Conservation (phyloP, 1,140 invertebrate species). For the Listronotus bonariensis region DNA sequence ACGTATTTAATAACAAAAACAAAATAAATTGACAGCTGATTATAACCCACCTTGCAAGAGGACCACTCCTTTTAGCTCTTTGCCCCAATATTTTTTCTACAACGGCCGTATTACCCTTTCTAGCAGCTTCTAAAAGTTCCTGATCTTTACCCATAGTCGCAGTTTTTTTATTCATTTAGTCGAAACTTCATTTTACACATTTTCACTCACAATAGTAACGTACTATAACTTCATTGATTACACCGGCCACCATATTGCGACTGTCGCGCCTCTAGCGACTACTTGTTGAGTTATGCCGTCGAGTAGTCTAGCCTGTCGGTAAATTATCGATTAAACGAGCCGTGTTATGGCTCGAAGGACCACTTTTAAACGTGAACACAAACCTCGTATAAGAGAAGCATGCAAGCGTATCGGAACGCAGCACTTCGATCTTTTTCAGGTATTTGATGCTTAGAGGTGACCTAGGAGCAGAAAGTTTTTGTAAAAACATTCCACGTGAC, state of each 20-base stretch:
- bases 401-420: too few species aligned
- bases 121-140: conserved; percentile 92
- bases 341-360: too few species aligned
- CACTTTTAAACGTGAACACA: too few species aligned
- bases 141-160: conserved; percentile 89
- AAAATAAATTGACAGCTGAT: conserved; percentile 46
- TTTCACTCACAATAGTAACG: conserved; percentile 49
- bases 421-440: too few species aligned
- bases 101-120: conserved; percentile 84
- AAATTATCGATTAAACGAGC: conserved; percentile 2
- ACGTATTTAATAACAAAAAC: conserved; percentile 29
- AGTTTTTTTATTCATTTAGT: conserved; percentile 51
- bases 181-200: conserved; percentile 62
- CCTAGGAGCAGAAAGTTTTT: too few species aligned
- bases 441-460: too few species aligned
- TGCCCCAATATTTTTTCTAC: conserved; percentile 91
- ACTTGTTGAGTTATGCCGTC: conserved; percentile 17
- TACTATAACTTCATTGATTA: conserved; percentile 74
- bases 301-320: background rate
- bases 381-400: too few species aligned
- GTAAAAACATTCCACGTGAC: too few species aligned
- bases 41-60: conserved; percentile 82
- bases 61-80: conserved; percentile 89
- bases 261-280: conserved; percentile 60
- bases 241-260: conserved; percentile 68